These are phyloP conservation scores for Caenorhabditis zanzibari DNA, from an alignment of 2,888 invertebrate species.

Conservation along the genomic window DNA sequence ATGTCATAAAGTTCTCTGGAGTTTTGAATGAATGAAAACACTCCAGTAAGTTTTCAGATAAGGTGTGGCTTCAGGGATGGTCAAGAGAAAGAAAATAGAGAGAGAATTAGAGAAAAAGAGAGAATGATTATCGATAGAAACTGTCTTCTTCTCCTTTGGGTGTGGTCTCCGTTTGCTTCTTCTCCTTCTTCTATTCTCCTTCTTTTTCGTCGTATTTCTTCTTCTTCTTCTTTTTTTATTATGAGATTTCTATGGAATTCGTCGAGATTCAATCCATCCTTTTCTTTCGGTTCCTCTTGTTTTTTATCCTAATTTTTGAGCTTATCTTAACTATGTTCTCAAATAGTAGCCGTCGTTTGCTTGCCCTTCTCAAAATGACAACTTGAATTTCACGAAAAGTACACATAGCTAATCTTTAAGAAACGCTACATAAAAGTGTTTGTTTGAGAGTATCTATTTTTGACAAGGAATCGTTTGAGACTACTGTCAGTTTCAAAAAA, in stretches of 20 bases:
- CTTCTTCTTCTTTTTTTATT: neutral
- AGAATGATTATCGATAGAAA: slow-evolving; percentile 37
- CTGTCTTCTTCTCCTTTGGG: slow-evolving; percentile 47
- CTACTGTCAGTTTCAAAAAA: too few species aligned
- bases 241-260: neutral
- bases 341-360: too few species aligned
- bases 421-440: too few species aligned
- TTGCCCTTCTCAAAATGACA: too few species aligned
- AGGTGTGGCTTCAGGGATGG: neutral
- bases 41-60: slow-evolving; percentile 1
- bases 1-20: neutral
- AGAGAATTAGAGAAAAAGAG: slow-evolving; percentile 6
- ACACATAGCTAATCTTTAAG: too few species aligned
- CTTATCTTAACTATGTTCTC: too few species aligned
- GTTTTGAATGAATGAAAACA: neutral
- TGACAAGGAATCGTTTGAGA: too few species aligned
- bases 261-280: neutral
- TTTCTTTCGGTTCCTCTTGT: neutral
- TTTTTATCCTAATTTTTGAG: neutral
- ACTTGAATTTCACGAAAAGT: too few species aligned
- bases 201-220: slow-evolving; percentile 10
- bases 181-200: slow-evolving; percentile 8
- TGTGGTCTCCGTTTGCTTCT: slow-evolving; percentile 36
- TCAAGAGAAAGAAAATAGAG: neutral
- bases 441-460: too few species aligned